Evolutionary conservation across 2,797 vertebrate species (phyloP), one percentile per base, ranked within the genome.

Genomic region (Lepidocolaptes lacrymiger): DNA sequence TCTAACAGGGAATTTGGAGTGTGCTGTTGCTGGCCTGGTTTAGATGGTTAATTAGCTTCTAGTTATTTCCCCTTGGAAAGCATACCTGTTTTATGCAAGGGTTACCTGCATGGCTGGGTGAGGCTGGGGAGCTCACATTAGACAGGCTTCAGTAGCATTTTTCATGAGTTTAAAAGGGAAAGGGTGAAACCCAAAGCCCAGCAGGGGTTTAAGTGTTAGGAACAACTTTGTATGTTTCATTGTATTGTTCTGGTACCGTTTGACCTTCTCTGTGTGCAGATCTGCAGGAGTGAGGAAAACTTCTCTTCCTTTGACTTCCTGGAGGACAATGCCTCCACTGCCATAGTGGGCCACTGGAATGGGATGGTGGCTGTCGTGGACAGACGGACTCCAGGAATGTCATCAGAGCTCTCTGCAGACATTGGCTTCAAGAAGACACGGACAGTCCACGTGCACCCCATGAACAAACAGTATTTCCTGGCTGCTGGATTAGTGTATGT

Each of bases 281-380:
- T 99, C 5, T 99, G 97, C 81, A 97, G 97, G 63, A 93, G 95
- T 44, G 97, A 98, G 7, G 82, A 96, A 3, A 28, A 4, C 28
- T 87, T 98, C 19, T 99, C 98, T 61, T 98, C 98, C 5, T 99
- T 99, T 61, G 98, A 98, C 95, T 99, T 99, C 93, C 74, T 99
- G 97, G 98, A 98, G 7, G 95, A 95, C 20, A 97, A 97, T 55
- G 98, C 97, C 76, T 97, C 91, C 23, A 98, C 97, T 5, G 96
- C 99, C 15, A 7, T 99, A 1, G 97, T 99, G 3, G 97, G 98
- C 21, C 94, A 96, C 54, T 98, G 97, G 98, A 85, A 85, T 5
- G 99, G 98, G 51, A 27, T 34, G 0, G 90, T 99, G 22, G 94
- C 98, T 1, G 43, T 99, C 0, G 97, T 99, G 37, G 99, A 99